Evolutionary conservation across 2,888 invertebrate species (phyloP), one percentile per base, ranked within the genome.

Genomic region (Lissonota sp.): DNA sequence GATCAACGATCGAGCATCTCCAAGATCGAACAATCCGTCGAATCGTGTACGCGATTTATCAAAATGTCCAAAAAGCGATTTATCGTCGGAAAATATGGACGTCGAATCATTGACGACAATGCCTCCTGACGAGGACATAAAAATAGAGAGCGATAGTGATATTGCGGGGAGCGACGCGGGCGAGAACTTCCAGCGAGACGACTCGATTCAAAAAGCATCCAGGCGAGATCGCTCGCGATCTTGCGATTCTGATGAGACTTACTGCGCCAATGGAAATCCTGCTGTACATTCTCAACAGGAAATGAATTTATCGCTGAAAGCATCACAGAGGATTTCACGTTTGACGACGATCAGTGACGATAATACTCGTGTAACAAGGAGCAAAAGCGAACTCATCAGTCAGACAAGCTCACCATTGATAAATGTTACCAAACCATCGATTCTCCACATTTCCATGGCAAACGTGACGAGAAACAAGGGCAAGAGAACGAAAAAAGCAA

Each of bases 111-210:
- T 14, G 26, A 42, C 10, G 37, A 26, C 4, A 16, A 60, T 51
- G 16, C 37, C 26, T 12, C 44, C 37, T 10, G 76, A 83, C 1
- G 79, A 81, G 2, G 60, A 81, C 6, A 44, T 26, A 8, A 62
- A 55, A 10, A 64, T 66, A 8, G 72, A 63, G 5, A 85, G 70
- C 44, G 86, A 87, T 10, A 82, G 76, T n/a, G 85, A 86, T 2
- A 73, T 62, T 16, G 79, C 84, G 44, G 39, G 64, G 1, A 83
- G 82, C 42, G 74, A 84, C 53, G 5, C 80, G 0, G 88, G 90
- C 64, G 90, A 90, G 16, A 71, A 78, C 10, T 8, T 8, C 16
- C 5, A 0, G 26, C 12, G 37, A 55, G n/a, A 37, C 40, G 0
- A 10, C 6, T 14, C 39, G 39, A 10, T 26, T 26, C 42, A 62